Base-by-base conservation (phyloP, 2,797 vertebrate genomes). In the Pristis pectinata region DNA sequence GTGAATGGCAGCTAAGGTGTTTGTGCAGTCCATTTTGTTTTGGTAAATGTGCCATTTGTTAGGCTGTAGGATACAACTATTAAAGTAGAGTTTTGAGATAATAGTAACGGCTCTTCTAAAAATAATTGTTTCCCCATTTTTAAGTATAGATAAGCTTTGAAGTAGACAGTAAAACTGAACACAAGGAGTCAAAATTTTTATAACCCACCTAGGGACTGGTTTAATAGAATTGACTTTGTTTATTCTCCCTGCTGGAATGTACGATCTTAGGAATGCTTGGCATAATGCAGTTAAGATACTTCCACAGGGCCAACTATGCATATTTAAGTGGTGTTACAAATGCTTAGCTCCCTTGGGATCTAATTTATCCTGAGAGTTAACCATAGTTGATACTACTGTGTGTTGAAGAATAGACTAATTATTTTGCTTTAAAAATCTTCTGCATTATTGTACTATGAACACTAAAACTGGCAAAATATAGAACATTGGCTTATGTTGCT, bases 81-180 rank as follows among this genome's bases (percentile, higher is more conserved):
- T 56, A 94, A 89, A 56, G 61, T 76, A 34, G 72, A 76, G 93
- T 74, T 10, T 76, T 53, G 13, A 2, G 49, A 53, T 34, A 72
- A 70, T 44, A 70, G 67, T 92, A n/a, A 64, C 59, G 67, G n/a
- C n/a, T 67, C 61, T 91, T 91, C 87, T 41, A 91, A 67, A 91
- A 67, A 91, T 91, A 67, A 24, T 24, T 67, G 5, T 24, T 67
- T 7, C 34, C 85, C 6, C 82, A 85, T 44, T 76, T 74, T 72
- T 76, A 76, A 94, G 72, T 72, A 49, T 44, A 72, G 27, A 74
- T 41, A 22, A 76, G 7, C 44, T 76, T 76, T 74, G 41, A 74
- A 53, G 56, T 44, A 74, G 24, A 13, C 34, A 44, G 27, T 56
- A 53, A 76, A 53, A 34, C 17, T 72, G 92, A 72, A 94, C 15